Percentiles rank a stretch among this genome's conserved stretches.
These are phyloP conservation scores for Crypturellus undulatus DNA, from an alignment of 2,113 vertebrate species.

Conservation along the genomic window DNA sequence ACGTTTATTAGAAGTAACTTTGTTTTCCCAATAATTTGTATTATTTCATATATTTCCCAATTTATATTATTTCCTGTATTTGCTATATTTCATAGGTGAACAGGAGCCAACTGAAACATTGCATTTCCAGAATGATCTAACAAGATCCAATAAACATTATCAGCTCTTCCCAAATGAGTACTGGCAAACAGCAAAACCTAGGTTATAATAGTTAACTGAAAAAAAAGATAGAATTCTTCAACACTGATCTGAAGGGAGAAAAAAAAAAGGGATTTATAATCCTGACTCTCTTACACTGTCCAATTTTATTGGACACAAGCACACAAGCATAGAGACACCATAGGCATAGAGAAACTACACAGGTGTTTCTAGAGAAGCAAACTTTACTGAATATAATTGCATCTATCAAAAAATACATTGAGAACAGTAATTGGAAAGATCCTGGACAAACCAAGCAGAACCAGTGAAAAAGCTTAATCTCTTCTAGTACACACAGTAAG, in stretches of 20 bases:
- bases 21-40: neutral
- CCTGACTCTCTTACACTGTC: neutral
- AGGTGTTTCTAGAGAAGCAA: neutral
- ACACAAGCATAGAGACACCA: too few relatives aligned
- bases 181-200: neutral
- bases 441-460: neutral
- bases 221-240: neutral
- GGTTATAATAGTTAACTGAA: neutral
- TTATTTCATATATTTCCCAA: too few relatives aligned
- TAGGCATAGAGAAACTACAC: neutral
- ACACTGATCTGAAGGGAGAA: neutral
- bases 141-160: neutral
- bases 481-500: neutral
- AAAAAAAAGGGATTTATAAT: neutral
- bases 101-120: neutral
- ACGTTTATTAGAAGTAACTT: neutral
- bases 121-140: neutral
- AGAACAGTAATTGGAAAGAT: neutral
- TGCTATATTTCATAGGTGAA: neutral
- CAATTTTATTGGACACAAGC: neutral
- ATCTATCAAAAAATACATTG: accelerated
- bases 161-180: neutral
- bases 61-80: too few relatives aligned
- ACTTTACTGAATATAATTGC: neutral
- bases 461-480: neutral